Evolutionary conservation across 2,888 invertebrate genomes (phyloP).

Genomic region (Temnothorax rugatulus): DNA sequence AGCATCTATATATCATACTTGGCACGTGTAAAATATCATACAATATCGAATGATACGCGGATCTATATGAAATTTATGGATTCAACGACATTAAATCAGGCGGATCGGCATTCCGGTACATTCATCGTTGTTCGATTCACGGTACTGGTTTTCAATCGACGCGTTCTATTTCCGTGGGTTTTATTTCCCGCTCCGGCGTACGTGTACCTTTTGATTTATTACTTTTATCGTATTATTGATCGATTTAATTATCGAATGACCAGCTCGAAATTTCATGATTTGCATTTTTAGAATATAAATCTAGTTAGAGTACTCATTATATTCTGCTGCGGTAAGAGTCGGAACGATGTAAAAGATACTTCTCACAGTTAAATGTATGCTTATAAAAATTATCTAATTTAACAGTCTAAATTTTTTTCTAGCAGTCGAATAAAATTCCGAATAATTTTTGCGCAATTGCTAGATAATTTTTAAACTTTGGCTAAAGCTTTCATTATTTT

Average conservation of each 20-base stretch:
- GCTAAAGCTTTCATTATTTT: not conserved
- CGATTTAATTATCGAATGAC: slow-evolving; percentile 46
- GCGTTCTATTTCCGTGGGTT: slow-evolving; percentile 42
- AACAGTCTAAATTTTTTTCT: not conserved
- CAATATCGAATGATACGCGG: slow-evolving; percentile 10
- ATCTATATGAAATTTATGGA: slow-evolving; percentile 45
- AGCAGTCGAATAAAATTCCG: not conserved
- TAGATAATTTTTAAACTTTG: not conserved
- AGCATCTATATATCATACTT: not conserved
- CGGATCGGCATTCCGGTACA: slow-evolving; percentile 36
- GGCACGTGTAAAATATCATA: slow-evolving; percentile 9
- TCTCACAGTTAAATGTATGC: not conserved
- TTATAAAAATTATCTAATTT: not conserved
- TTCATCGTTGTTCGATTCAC: slow-evolving; percentile 48
- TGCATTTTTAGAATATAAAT: slow-evolving; percentile 27
- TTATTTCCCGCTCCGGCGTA: slow-evolving; percentile 27
- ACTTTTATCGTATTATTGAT: slow-evolving; percentile 41
- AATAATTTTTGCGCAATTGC: not conserved
- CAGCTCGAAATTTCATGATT: slow-evolving; percentile 40
- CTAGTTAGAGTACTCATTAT: slow-evolving; percentile 14
- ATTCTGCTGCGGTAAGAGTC: not conserved
- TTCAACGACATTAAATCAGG: slow-evolving; percentile 49
- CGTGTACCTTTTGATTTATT: slow-evolving; percentile 49
- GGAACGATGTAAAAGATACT: not conserved
- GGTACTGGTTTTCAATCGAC: slow-evolving; percentile 47